Evolutionary conservation across 2,888 invertebrate genomes (phyloP), one percentile per base, ranked within the genome.

Genomic region (Heliconius charithonia): DNA sequence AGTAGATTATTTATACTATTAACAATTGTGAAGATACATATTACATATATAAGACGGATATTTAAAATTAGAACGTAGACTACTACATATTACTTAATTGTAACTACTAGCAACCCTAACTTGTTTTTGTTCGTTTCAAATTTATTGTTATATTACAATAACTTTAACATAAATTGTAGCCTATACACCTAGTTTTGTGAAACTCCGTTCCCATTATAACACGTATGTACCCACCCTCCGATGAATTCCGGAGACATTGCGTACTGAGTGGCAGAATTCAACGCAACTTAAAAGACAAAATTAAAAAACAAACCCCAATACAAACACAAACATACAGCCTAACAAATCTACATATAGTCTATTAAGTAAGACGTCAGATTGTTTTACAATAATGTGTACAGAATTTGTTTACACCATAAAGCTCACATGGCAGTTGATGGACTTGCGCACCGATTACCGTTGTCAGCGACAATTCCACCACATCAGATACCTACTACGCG

Each of bases 341-440:
- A 27, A 32, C 41, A 65, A 70, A 73, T 59, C 67, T 78, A 78
- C 74, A 78, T 76, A 27, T 76, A 56, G 37, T 69, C 67, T 69
- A 69, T 13, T 45, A 45, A 63, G 63, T 67, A 76, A 65, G 27
- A 67, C 76, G 73, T 79, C 62, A 79, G 32, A 79, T 73, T 76
- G 62, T 69, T 73, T 69, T 73, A 69, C 77, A 74, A 74, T 77
- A 73, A 67, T 74, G 78, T 75, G 9, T 81, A 77, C 66, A 77
- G 65, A 77, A 77, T 80, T 73, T 82, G 80, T 81, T 81, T 83
- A 80, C 83, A 78, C 75, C 78, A 74, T 78, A 74, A 82, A 81
- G 79, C 76, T 56, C 83, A 81, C 76, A 51, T 83, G 83, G 79
- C 82, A 80, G 82, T 72, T 82, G 82, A 81, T 76, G 81, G 82